Conservation (phyloP, 2,113 vertebrate genomes). For the Oenanthe oenanthe region DNA sequence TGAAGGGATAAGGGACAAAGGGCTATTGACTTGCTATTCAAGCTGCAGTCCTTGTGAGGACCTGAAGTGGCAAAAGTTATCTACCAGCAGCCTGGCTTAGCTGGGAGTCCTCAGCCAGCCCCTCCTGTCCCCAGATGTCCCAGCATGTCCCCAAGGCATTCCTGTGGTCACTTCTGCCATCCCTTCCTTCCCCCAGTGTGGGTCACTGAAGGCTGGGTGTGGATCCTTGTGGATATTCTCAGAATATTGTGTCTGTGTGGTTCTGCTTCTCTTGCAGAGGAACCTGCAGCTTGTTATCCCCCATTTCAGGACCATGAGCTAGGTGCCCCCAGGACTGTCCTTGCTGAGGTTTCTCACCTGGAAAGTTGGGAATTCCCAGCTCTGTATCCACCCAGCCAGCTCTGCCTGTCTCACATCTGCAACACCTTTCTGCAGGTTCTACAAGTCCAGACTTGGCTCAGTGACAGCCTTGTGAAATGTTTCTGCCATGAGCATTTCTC, state of each 20-base stretch:
- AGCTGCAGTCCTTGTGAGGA: neutral
- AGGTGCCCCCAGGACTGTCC: accelerated
- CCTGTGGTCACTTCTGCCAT: neutral
- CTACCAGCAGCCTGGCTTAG: neutral
- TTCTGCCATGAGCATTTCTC: neutral
- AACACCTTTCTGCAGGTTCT: neutral
- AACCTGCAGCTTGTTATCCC: neutral
- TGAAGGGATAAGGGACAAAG: neutral
- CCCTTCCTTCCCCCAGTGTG: neutral
- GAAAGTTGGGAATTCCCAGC: neutral
- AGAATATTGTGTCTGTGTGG: neutral
- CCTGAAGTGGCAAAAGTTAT: neutral
- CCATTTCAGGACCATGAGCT: neutral
- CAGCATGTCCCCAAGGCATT: neutral
- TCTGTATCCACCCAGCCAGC: neutral
- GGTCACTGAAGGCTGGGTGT: accelerated
- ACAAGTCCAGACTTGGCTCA: neutral
- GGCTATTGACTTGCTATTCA: neutral
- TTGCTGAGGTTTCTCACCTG: neutral
- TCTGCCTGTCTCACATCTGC: neutral
- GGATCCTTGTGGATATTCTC: neutral
- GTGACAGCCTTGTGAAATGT: neutral
- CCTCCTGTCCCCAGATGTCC: neutral
- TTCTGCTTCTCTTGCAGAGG: neutral
- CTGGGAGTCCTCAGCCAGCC: neutral